Evolutionary conservation across 2,888 invertebrate species (phyloP).

Genomic region (Rugalucina vietnamica): DNA sequence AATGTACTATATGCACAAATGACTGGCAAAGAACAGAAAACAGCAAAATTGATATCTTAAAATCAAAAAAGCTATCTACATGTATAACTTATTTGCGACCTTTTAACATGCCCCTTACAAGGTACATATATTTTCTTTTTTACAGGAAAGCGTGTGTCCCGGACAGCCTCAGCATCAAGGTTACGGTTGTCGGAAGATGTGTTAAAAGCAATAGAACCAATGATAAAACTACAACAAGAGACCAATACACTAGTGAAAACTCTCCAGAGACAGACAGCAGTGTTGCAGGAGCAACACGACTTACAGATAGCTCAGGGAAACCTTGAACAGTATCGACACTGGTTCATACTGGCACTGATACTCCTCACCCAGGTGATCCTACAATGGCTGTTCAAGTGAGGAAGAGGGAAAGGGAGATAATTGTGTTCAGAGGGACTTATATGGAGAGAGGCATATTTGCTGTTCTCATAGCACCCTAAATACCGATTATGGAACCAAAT

Average conservation of each 20-base stretch:
- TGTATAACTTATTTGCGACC: no score
- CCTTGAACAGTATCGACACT: slow-evolving; percentile 54
- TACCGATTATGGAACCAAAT: no score
- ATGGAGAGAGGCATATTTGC: no score
- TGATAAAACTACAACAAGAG: slow-evolving; percentile 70
- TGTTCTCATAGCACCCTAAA: no score
- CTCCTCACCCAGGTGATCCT: slow-evolving; percentile 72
- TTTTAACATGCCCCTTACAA: no score
- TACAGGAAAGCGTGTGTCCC: slow-evolving; percentile 62
- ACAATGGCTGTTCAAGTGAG: slow-evolving; percentile 68
- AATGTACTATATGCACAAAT: no score
- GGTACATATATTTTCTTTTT: slow-evolving; percentile 14
- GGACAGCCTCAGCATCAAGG: slow-evolving; percentile 62
- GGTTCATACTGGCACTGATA: slow-evolving; percentile 69
- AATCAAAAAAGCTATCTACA: no score
- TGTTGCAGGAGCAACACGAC: slow-evolving; percentile 52
- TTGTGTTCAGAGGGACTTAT: no score
- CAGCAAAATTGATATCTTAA: no score
- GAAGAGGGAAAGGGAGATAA: no score
- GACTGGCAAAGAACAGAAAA: no score
- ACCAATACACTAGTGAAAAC: slow-evolving; percentile 65
- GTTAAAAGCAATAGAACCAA: slow-evolving; percentile 56
- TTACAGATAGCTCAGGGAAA: slow-evolving; percentile 33
- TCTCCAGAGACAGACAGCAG: slow-evolving; percentile 66
- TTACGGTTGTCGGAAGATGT: slow-evolving; percentile 61